Conservation (phyloP, 2,113 vertebrate genomes). For the Atlantisia rogersi region DNA sequence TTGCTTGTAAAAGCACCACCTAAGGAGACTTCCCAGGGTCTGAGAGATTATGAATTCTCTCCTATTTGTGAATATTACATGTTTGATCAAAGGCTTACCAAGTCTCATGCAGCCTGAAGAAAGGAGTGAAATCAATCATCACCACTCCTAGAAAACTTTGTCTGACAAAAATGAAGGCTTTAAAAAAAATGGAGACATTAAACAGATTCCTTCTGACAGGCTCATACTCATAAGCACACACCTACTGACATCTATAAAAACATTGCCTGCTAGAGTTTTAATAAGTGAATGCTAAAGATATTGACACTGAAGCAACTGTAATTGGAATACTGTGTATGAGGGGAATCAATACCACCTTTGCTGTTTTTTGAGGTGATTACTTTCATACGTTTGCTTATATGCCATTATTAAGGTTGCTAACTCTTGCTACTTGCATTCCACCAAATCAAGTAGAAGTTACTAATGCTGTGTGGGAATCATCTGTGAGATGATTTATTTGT, state of each 20-base stretch:
- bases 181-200: background rate
- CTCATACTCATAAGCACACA: background rate
- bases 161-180: background rate
- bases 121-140: background rate
- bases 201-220: conserved; percentile 9
- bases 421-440: background rate
- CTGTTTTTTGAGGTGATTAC: background rate
- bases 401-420: background rate
- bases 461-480: background rate
- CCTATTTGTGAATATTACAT: background rate
- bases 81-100: background rate
- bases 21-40: background rate
- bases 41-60: background rate
- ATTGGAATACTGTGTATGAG: background rate
- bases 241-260: conserved; percentile 21
- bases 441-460: background rate
- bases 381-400: background rate
- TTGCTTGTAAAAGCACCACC: background rate
- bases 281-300: background rate
- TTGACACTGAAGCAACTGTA: background rate
- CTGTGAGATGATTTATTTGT: background rate
- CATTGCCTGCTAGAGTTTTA: background rate
- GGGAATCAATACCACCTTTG: background rate
- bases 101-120: background rate
- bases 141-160: background rate